Evolutionary conservation across 2,888 invertebrate genomes (phyloP), one percentile per base, ranked within the genome.

Genomic region (Thymelicus lineola): DNA sequence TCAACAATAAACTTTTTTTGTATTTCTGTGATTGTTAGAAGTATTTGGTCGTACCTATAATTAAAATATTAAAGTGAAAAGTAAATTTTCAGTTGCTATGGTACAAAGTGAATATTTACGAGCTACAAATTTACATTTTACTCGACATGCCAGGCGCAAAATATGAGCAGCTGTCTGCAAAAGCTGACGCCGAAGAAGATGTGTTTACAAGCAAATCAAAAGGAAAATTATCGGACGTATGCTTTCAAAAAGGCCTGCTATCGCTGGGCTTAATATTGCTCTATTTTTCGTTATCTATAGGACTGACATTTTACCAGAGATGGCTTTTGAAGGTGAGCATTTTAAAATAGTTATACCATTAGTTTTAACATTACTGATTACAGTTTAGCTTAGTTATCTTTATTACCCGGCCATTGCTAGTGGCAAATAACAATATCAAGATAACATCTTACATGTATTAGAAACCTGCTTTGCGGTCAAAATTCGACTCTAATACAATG

Each of bases 261-360:
- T 92, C 92, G 1, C 76, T 93, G 65, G 88, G 90, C 45, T 78
- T 98, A 59, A 97, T 99, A 74, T 86, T 97, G 4, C 91, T 97
- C 60, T 99, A 99, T 90, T 98, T 98, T 85, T 95, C 96, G 12
- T 95, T 99, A 68, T 99, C 99, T 14, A 98, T 99, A 80, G 97
- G 98, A 59, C 95, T 99, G 66, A 99, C 99, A 10, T 99, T 99
- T 90, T 99, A 99, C 89, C 99, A 99, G 87, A 96, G 98, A 95
- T 97, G 97, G 96, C 95, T 99, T 67, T 95, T 98, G 75, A 96
- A 97, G 95, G 98, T 97, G 58, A 63, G 20, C 28, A 53, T 15
- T 50, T 50, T 66, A 28, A 17, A 36, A 45, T 42, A 42, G 42
- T 42, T 42, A 12, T 42, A 42, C 12, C 42, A 42, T 12, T 42